Conservation (phyloP, 2,797 vertebrate genomes). For the Triplophysa yarkandensis region DNA sequence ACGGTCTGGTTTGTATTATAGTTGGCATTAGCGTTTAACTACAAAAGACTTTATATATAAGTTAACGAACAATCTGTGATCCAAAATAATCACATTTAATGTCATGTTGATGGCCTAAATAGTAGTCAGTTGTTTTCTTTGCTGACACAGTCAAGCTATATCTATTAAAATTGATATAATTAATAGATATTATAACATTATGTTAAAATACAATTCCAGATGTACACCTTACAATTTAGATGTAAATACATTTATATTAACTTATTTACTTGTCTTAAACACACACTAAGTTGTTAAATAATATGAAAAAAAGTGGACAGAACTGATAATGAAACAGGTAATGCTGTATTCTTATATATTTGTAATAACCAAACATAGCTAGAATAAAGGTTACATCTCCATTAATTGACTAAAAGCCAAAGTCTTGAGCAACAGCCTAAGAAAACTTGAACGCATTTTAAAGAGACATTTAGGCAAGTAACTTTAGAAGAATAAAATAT, state of each 20-base stretch:
- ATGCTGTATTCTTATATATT: too few species aligned
- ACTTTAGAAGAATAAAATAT: slow-evolving; percentile 70
- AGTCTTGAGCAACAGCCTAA: slow-evolving; percentile 30
- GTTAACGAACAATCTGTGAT: neutral
- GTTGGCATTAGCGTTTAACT: neutral
- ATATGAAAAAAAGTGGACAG: too few species aligned
- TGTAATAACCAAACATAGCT: too few species aligned
- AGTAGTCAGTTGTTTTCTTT: neutral
- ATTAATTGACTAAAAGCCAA: too few species aligned
- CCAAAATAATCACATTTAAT: neutral
- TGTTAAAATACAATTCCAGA: neutral
- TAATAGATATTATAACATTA: neutral
- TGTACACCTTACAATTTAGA: neutral
- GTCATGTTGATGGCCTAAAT: neutral
- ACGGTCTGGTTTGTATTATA: slow-evolving; percentile 13
- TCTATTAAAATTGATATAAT: neutral
- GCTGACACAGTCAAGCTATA: too few species aligned
- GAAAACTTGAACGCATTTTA: slow-evolving; percentile 33
- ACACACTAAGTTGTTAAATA: too few species aligned
- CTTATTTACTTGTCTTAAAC: neutral
- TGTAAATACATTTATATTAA: neutral
- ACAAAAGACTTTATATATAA: neutral
- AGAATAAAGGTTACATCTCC: too few species aligned
- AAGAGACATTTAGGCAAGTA: slow-evolving; percentile 45
- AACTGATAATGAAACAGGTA: too few species aligned